A percentile compares a stretch with the other conserved stretches of the same genome.
Evolutionary conservation across 2,888 invertebrate species (phyloP).

Genomic region (Aphidius colemani): DNA sequence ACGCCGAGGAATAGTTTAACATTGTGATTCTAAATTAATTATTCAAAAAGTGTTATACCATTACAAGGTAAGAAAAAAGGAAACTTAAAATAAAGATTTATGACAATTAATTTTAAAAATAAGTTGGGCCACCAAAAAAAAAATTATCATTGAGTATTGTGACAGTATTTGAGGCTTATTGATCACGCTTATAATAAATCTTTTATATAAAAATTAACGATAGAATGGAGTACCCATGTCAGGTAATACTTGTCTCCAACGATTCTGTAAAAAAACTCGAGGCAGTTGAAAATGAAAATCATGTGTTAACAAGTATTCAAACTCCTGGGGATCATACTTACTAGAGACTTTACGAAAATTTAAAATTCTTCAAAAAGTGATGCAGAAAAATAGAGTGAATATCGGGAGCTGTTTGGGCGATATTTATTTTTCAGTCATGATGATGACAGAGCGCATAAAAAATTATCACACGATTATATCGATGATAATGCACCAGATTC

Average conservation of each 20-base stretch:
- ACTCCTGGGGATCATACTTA: slow-evolving; percentile 10
- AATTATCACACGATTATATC: background rate
- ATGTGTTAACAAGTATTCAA: slow-evolving; percentile 1
- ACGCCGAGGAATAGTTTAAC: no score
- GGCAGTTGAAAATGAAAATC: no score
- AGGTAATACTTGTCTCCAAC: slow-evolving; percentile 3
- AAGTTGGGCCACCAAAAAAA: background rate
- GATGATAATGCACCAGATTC: background rate
- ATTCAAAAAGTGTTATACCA: no score
- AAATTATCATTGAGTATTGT: background rate
- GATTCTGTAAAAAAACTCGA: background rate
- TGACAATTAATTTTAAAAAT: background rate
- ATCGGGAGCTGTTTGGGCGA: slow-evolving; percentile 20
- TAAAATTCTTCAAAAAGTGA: slow-evolving; percentile 6
- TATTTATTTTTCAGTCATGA: slow-evolving; percentile 1
- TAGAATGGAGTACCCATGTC: slow-evolving; percentile 7
- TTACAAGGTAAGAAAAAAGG: background rate
- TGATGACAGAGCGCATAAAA: background rate
- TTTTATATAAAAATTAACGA: no score
- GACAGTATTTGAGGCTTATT: background rate
- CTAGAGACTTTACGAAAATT: slow-evolving; percentile 11
- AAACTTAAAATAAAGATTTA: background rate
- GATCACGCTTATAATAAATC: background rate
- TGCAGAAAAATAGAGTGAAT: slow-evolving; percentile 26
- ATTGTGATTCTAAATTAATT: no score